A percentile compares a stretch with the other conserved stretches of the same genome.
Conservation (phyloP, 2,888 invertebrate species). For the Brachypalpus laphriformis region DNA sequence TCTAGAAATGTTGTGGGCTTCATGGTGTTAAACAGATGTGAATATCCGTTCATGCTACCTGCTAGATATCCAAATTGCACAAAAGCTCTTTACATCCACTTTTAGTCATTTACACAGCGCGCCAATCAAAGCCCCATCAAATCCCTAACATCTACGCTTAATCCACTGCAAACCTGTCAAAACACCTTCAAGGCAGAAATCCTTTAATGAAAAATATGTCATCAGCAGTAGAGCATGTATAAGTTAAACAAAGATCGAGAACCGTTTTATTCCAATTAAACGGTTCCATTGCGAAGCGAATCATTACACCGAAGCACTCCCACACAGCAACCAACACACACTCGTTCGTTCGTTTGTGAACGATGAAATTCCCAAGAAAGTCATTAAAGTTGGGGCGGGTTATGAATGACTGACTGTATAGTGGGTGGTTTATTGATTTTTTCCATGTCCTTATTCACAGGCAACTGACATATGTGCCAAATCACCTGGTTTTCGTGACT, state of each 20-base stretch:
- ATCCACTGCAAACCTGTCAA: background rate
- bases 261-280: conserved; percentile 34
- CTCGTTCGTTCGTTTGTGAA: background rate
- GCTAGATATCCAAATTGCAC: no score
- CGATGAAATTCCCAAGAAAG: conserved; percentile 38
- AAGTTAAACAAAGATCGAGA: conserved; percentile 13
- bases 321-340: background rate
- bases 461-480: conserved; percentile 35
- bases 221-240: conserved; percentile 24
- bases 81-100: background rate
- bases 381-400: conserved; percentile 46
- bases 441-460: background rate
- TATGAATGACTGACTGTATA: conserved; percentile 28
- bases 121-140: background rate
- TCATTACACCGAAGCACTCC: conserved; percentile 26
- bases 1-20: no score
- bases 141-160: background rate
- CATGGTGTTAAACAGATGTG: no score
- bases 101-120: background rate
- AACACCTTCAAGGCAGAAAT: background rate
- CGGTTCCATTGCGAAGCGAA: conserved; percentile 31
- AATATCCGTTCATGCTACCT: no score
- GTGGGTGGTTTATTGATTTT: conserved; percentile 47
- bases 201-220: conserved; percentile 21
- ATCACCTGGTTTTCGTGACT: conserved; percentile 13